Percentiles rank a stretch among this genome's conserved stretches.
phyloP scores from a whole-genome alignment of 2,888 invertebrate genomes.

The Cecidostiba fungosa region DNA sequence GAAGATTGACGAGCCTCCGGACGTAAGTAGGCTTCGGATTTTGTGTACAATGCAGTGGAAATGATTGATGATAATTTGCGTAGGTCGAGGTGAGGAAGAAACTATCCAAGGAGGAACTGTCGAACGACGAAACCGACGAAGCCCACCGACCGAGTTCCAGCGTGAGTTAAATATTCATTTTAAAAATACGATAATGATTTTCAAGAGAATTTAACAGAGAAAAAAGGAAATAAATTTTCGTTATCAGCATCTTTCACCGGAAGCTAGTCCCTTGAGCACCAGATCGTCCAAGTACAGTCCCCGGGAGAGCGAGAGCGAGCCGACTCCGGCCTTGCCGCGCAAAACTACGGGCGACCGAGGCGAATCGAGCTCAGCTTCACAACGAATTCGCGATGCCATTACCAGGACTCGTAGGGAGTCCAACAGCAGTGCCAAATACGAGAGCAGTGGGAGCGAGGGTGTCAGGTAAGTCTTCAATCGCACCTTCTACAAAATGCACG shows the following conservation, averaged over 20 bases:
- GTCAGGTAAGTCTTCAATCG: constrained; percentile 70
- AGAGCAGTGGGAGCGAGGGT: constrained; percentile 78
- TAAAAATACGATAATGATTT: background rate
- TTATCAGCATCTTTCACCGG: constrained; percentile 76
- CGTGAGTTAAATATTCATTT: constrained; percentile 68
- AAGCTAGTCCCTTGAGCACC: constrained; percentile 78
- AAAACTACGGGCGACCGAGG: constrained; percentile 73
- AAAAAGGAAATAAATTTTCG: background rate
- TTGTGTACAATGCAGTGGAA: background rate
- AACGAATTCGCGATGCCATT: constrained; percentile 78
- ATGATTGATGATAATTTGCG: background rate
- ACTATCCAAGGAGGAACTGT: constrained; percentile 76
- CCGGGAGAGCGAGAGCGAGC: constrained; percentile 79
- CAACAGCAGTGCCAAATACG: constrained; percentile 77
- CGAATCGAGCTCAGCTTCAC: constrained; percentile 77
- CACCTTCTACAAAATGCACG: background rate
- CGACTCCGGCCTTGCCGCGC: constrained; percentile 77
- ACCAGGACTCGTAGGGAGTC: constrained; percentile 78
- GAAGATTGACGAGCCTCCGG: constrained; percentile 51
- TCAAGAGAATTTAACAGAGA: background rate
- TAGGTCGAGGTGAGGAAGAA: constrained; percentile 71
- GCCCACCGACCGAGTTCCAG: constrained; percentile 76
- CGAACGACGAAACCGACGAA: constrained; percentile 74
- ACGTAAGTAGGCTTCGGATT: constrained; percentile 49
- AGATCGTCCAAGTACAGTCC: constrained; percentile 78